Evolutionary conservation across 2,888 invertebrate species (phyloP).

Genomic region (Drosophila diplacantha): DNA sequence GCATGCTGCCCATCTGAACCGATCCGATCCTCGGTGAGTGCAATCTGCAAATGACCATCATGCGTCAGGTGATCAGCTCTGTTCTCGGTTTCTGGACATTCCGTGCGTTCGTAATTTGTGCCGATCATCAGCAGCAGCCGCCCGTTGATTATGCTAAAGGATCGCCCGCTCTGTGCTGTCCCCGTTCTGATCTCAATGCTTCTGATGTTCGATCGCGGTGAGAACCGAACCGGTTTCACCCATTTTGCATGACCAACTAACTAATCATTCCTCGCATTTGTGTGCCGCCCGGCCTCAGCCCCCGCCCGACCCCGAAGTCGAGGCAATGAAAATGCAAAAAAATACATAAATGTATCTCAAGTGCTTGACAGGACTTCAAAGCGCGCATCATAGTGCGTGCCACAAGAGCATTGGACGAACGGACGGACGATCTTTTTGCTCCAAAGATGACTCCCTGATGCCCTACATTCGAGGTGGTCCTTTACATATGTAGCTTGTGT

Average conservation of each 20-base stretch:
- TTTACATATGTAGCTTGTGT: no score
- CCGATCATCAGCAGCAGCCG: slow-evolving; percentile 44
- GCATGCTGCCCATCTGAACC: slow-evolving; percentile 28
- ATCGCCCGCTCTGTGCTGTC: slow-evolving; percentile 41
- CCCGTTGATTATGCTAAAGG: slow-evolving; percentile 68
- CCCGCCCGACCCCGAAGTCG: slow-evolving; percentile 23
- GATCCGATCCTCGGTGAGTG: slow-evolving; percentile 39
- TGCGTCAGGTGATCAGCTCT: slow-evolving; percentile 48
- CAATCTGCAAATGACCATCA: slow-evolving; percentile 57
- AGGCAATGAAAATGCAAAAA: slow-evolving; percentile 70
- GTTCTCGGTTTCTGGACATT: slow-evolving; percentile 48
- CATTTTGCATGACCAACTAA: slow-evolving; percentile 70
- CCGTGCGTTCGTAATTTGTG: slow-evolving; percentile 67
- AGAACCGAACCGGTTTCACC: slow-evolving; percentile 58
- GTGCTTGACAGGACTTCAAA: slow-evolving; percentile 73
- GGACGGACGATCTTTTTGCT: slow-evolving; percentile 36
- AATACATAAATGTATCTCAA: slow-evolving; percentile 73
- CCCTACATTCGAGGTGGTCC: slow-evolving; percentile 2
- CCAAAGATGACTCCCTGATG: slow-evolving; percentile 9
- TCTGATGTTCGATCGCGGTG: slow-evolving; percentile 10
- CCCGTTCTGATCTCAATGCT: slow-evolving; percentile 2
- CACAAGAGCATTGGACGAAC: slow-evolving; percentile 50
- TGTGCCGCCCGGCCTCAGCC: slow-evolving; percentile 22
- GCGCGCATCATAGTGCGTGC: slow-evolving; percentile 72
- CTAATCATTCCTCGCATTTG: slow-evolving; percentile 69